A percentile compares a stretch with the other conserved stretches of the same genome.
phyloP scores from a whole-genome alignment of 2,888 invertebrate genomes.

The Pyrrhosoma nymphula region DNA sequence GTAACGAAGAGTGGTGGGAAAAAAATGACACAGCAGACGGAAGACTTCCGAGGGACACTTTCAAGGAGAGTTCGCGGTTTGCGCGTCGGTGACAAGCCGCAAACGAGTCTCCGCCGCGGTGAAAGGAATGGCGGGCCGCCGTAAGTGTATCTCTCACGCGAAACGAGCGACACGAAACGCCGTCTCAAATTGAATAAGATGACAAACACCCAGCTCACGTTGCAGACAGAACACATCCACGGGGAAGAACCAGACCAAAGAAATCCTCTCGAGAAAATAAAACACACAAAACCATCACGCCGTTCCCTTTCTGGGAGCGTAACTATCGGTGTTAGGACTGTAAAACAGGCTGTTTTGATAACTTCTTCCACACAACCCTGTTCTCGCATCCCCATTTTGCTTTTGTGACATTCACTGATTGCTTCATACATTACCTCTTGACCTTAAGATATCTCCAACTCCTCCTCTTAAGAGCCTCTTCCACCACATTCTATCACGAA shows the following conservation, averaged over 20 bases:
- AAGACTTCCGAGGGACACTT: neutral
- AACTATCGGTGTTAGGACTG: too few relatives aligned
- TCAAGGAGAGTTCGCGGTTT: slow-evolving; percentile 25
- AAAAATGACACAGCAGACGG: neutral
- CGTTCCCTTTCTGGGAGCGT: too few relatives aligned
- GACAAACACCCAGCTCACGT: neutral
- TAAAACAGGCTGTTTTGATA: too few relatives aligned
- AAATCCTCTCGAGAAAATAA: too few relatives aligned
- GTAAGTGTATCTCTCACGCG: neutral
- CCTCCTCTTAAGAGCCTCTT: too few relatives aligned
- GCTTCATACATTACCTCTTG: too few relatives aligned
- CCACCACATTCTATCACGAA: too few relatives aligned
- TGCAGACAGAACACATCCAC: neutral
- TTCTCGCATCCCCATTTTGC: too few relatives aligned
- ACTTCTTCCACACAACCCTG: too few relatives aligned
- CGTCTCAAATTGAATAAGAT: neutral
- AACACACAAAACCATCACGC: too few relatives aligned
- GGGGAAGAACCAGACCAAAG: neutral
- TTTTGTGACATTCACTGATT: too few relatives aligned
- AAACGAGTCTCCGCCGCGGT: neutral
- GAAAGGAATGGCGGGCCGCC: neutral
- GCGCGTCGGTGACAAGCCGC: neutral
- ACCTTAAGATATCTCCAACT: too few relatives aligned
- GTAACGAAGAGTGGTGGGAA: neutral
- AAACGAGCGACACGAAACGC: neutral